A percentile compares a stretch with the other conserved stretches of the same genome.
phyloP scores from a whole-genome alignment of 2,113 vertebrate species.

The Madoqua kirkii region DNA sequence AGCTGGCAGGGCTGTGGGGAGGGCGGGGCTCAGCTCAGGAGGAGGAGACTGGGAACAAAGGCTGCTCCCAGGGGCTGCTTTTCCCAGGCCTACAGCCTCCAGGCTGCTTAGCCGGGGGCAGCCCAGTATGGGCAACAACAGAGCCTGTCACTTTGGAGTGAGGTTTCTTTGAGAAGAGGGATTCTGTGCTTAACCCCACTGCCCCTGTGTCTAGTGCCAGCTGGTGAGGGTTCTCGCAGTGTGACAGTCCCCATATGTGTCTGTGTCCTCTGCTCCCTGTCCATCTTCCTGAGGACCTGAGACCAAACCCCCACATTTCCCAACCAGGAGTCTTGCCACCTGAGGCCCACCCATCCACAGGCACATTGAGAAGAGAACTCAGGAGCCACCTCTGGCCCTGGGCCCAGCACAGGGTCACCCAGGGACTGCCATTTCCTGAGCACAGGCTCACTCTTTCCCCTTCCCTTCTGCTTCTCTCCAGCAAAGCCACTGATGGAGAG shows the following conservation, averaged over 20 bases:
- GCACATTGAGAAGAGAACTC: background rate
- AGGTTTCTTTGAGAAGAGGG: background rate
- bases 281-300: background rate
- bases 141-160: background rate
- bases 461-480: background rate
- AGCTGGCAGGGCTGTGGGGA: background rate
- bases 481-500: background rate
- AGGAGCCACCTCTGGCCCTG: background rate
- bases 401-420: background rate
- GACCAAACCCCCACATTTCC: too few species aligned
- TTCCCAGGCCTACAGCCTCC: rapidly evolving
- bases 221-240: background rate
- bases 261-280: background rate
- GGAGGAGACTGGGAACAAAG: background rate
- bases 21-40: background rate
- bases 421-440: background rate
- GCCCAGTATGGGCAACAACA: background rate
- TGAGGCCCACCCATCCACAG: rapidly evolving
- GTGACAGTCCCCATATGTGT: background rate
- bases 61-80: background rate
- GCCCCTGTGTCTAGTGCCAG: background rate
- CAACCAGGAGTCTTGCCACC: background rate
- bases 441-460: background rate
- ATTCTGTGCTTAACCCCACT: background rate
- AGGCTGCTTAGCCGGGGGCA: background rate